phyloP scores from a whole-genome alignment of 2,797 vertebrate genomes.

The Paedocypris micromegethes region DNA sequence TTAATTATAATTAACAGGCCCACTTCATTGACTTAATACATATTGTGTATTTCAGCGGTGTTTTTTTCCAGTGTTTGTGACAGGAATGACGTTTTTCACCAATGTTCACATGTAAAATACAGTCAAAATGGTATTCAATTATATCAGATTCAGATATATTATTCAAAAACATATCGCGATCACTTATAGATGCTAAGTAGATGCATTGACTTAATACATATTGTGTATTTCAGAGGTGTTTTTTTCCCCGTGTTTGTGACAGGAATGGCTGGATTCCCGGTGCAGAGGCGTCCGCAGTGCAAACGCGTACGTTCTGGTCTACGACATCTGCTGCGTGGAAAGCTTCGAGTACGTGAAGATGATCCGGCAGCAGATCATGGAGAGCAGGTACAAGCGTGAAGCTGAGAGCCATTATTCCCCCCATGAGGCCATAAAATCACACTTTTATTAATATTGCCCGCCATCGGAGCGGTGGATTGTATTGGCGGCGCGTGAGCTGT shows the following conservation, averaged over 20 bases:
- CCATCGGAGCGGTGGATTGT: not conserved
- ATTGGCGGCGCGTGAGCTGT: not conserved
- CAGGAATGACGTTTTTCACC: too few species aligned
- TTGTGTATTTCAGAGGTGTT: not conserved
- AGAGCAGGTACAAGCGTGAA: slow-evolving; percentile 69
- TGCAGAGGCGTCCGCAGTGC: slow-evolving; percentile 82
- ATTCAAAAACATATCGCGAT: too few species aligned
- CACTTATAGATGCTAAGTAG: too few species aligned
- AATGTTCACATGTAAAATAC: too few species aligned
- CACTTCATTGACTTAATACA: too few species aligned
- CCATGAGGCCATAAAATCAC: not conserved
- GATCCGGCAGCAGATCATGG: slow-evolving; percentile 84
- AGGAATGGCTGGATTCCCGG: slow-evolving; percentile 85
- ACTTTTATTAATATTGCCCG: not conserved
- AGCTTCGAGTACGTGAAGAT: slow-evolving; percentile 89
- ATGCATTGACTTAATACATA: too few species aligned
- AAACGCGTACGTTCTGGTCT: slow-evolving; percentile 86
- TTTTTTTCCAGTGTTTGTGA: slow-evolving; percentile 30
- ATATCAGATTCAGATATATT: too few species aligned
- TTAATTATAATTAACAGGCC: not conserved
- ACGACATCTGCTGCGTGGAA: slow-evolving; percentile 90
- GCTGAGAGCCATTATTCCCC: not conserved
- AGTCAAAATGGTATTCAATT: too few species aligned
- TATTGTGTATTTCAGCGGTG: not conserved
- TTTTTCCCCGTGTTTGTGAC: slow-evolving; percentile 37